These are phyloP conservation scores for Protomyctophum bolini DNA, from an alignment of 2,113 vertebrate genomes.

Conservation along the genomic window DNA sequence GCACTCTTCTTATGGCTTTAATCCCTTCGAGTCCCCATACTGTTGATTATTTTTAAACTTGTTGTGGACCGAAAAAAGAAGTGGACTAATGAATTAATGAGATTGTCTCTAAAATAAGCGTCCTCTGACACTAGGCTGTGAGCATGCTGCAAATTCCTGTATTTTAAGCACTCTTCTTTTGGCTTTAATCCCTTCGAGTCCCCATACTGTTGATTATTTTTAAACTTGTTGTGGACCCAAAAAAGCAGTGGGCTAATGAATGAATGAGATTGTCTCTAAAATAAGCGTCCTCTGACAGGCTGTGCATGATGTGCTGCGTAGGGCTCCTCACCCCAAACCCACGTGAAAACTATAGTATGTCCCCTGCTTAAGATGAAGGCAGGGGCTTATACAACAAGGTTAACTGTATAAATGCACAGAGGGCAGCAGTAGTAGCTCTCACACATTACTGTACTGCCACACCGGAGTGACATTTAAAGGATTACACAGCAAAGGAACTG, in stretches of 20 bases:
- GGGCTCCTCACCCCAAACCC: too few species aligned
- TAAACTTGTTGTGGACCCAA: conserved; percentile 43
- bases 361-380: conserved; percentile 50
- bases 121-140: too few species aligned
- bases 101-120: conserved; percentile 48
- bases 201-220: conserved; percentile 59
- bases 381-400: conserved; percentile 37
- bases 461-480: conserved; percentile 24
- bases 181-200: conserved; percentile 27
- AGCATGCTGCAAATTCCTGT: not conserved
- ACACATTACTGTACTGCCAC: conserved; percentile 12
- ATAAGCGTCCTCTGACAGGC: conserved; percentile 34
- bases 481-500: conserved; percentile 44
- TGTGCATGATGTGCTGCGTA: not conserved
- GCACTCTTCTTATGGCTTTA: not conserved
- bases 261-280: conserved; percentile 69
- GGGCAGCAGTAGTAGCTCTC: conserved; percentile 17
- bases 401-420: conserved; percentile 65
- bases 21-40: conserved; percentile 28
- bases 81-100: conserved; percentile 68
- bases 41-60: conserved; percentile 64
- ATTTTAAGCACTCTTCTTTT: not conserved
- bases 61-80: conserved; percentile 50
- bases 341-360: too few species aligned
- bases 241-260: conserved; percentile 63